Base-by-base conservation (phyloP, 2,113 vertebrate genomes). In the Albula glossodonta region DNA sequence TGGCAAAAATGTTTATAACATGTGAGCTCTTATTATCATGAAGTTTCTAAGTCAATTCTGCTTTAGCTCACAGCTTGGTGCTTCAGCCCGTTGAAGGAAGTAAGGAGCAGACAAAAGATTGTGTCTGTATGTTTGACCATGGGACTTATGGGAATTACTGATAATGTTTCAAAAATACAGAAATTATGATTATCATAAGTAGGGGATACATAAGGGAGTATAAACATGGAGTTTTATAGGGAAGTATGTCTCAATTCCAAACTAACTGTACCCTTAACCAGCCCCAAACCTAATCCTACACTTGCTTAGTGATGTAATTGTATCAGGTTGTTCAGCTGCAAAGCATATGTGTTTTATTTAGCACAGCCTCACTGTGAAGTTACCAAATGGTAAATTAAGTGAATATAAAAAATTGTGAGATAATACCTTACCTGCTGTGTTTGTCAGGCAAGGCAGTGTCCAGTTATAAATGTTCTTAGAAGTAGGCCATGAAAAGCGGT, bases 341-440 rank as follows among this genome's bases (percentile, higher is more conserved):
- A 22, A 22, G 22, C 15, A n/a, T 12, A n/a, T 79, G 41, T 78
- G 8, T 49, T 78, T 49, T 12, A 9, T 48, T 78, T 78, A 48
- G n/a, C 25, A 78, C 31, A 5, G 77, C 77, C 15, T 19, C 9
- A 6, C 12, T 22, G 63, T 70, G 63, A 2, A 4, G 70, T 74
- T 31, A 74, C 5, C 22, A 11, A 25, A 74, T 74, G 70, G 0
- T 74, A 31, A n/a, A 31, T 74, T 74, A 31, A 10, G 22, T 74
- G 70, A 22, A 6, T 56, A 74, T 10, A 22, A 70, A 19, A 70
- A 11, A 49, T 2, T 50, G 12, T 50, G 48, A 50, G 2, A 17
- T 7, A 17, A 50, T 19, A 17, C 78, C 49, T 15, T 79, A 19
- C 78, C 17, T 19, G 31, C 78, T 91, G 90, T 92, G 78, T 60